phyloP scores from a whole-genome alignment of 2,113 vertebrate species.

The Antigone vipio region DNA sequence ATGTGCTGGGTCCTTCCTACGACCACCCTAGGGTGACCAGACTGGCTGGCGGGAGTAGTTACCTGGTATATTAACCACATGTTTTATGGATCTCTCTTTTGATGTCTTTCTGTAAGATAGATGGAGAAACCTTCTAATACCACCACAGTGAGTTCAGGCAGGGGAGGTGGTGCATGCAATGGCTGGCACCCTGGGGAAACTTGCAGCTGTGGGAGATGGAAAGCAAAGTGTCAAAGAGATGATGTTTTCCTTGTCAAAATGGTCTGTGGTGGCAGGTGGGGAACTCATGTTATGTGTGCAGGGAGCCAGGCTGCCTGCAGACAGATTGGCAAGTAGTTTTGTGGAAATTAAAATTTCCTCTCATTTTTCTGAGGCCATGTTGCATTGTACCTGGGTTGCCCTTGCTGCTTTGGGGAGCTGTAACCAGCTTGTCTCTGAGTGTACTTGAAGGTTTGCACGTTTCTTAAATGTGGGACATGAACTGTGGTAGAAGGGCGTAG shows the following conservation, averaged over 20 bases:
- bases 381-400: neutral
- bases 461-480: fast-evolving
- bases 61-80: neutral
- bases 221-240: neutral
- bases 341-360: neutral
- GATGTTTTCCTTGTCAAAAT: neutral
- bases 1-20: neutral
- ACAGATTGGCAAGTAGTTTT: neutral
- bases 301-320: neutral
- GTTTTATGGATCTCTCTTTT: neutral
- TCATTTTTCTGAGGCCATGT: neutral
- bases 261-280: fast-evolving
- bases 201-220: neutral
- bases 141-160: neutral
- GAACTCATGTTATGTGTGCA: neutral
- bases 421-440: neutral
- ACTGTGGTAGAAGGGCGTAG: fast-evolving
- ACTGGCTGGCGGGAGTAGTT: neutral
- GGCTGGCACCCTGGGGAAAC: neutral
- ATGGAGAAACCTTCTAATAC: neutral
- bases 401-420: neutral
- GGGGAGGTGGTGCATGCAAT: neutral
- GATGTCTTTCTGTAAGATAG: neutral
- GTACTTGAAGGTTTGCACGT: neutral
- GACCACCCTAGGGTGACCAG: neutral